Percentiles rank a stretch among this genome's conserved stretches.
phyloP scores from a whole-genome alignment of 37 sponge, comb jelly and placozoan genomes.

The Crambe crambe region DNA sequence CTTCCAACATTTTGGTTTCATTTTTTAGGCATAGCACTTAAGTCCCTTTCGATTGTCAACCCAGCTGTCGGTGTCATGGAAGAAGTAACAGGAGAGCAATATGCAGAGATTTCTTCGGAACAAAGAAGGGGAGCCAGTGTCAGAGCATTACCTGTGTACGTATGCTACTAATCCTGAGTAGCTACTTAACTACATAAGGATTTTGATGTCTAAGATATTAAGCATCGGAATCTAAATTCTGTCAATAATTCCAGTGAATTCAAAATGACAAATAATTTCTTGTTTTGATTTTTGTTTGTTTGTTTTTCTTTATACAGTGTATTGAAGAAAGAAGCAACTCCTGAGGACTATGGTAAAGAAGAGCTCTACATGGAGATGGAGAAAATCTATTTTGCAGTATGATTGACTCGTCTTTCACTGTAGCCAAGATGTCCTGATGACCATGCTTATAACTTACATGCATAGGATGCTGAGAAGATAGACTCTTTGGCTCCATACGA shows the following conservation, averaged over 20 bases:
- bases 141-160: background rate
- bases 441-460: background rate
- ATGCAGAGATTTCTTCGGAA: background rate
- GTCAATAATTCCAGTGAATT: too few relatives aligned
- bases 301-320: background rate
- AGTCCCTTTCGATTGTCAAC: background rate
- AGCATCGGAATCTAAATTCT: too few relatives aligned
- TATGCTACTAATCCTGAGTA: background rate
- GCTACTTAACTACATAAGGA: too few relatives aligned
- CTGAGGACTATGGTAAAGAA: conserved; percentile 55
- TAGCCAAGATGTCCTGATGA: too few relatives aligned
- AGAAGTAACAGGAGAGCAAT: background rate
- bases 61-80: background rate
- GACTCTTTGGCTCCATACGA: conserved; percentile 10
- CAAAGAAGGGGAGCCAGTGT: background rate
- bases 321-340: conserved; percentile 28
- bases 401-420: background rate
- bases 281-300: too few relatives aligned
- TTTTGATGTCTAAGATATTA: too few relatives aligned
- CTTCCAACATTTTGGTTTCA: too few relatives aligned
- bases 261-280: too few relatives aligned
- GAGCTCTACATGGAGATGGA: conserved; percentile 39
- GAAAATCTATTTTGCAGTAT: conserved; percentile 28
- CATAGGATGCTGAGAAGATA: conserved; percentile 18
- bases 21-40: background rate